A percentile compares a stretch with the other conserved stretches of the same genome.
Conservation (phyloP, 1,140 invertebrate species). For the Heliconius melpomene region DNA sequence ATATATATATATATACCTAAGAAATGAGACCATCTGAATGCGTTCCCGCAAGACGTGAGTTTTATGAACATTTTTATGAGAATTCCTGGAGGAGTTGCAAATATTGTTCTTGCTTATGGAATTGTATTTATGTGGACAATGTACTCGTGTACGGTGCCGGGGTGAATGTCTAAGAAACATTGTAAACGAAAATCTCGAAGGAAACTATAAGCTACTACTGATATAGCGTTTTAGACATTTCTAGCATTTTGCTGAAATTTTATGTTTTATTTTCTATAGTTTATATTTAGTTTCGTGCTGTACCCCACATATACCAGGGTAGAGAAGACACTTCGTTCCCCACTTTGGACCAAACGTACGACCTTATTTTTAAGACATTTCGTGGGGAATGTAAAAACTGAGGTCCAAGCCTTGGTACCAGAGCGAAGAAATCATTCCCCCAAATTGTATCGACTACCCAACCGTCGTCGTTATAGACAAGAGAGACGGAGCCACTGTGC, state of each 20-base stretch:
- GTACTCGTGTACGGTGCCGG: not conserved
- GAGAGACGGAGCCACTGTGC: no score
- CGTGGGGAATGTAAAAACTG: no score
- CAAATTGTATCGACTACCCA: no score
- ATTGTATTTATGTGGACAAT: conserved; percentile 24
- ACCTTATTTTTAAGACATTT: no score
- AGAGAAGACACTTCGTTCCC: no score
- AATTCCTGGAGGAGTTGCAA: conserved; percentile 32
- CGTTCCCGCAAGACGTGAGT: conserved; percentile 21
- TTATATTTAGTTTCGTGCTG: no score
- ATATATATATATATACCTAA: conserved; percentile 6
- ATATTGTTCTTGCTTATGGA: conserved; percentile 32
- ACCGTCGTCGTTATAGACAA: no score
- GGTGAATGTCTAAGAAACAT: not conserved
- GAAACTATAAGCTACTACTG: not conserved
- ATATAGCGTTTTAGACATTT: not conserved
- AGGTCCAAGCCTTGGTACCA: no score
- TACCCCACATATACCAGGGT: no score
- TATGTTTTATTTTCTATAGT: not conserved
- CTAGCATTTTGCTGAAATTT: not conserved
- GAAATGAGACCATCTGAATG: conserved; percentile 15
- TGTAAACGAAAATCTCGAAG: conserved; percentile 3
- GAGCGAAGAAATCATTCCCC: no score
- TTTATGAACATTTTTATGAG: conserved; percentile 35
- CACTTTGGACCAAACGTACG: no score